phyloP scores from a whole-genome alignment of 2,797 vertebrate species.

The Catamblyrhynchus diadema region DNA sequence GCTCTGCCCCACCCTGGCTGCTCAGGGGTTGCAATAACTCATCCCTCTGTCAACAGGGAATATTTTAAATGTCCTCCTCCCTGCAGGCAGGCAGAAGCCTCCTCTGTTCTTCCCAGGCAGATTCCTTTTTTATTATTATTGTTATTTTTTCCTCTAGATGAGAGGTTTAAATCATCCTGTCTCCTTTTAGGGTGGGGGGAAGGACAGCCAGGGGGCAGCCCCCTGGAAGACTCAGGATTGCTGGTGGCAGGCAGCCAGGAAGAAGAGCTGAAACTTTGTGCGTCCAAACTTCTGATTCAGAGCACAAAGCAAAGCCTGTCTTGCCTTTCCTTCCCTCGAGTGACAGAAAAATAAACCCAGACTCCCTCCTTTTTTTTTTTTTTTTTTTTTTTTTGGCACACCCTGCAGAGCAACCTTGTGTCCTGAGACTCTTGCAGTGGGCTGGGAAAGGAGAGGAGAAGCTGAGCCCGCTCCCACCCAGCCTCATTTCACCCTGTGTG shows the following conservation, averaged over 20 bases:
- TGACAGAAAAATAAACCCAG: neutral
- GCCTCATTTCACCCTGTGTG: neutral
- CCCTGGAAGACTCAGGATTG: neutral
- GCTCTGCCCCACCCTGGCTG: neutral
- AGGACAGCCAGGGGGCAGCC: neutral
- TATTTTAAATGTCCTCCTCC: conserved; percentile 15
- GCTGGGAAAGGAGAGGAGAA: neutral
- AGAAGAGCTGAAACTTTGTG: neutral
- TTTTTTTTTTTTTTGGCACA: neutral
- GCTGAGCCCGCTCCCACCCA: neutral
- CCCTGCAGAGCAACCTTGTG: neutral
- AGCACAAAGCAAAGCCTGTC: neutral
- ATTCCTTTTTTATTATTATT: neutral
- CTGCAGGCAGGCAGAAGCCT: neutral
- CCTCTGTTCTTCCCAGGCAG: neutral
- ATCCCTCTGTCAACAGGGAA: neutral
- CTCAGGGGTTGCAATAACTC: neutral
- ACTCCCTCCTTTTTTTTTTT: neutral
- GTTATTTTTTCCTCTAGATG: neutral
- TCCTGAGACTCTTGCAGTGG: neutral
- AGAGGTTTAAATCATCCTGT: neutral
- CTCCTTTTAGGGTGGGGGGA: neutral
- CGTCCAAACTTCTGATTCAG: neutral
- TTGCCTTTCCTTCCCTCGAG: neutral
- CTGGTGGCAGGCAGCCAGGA: neutral